Percentiles rank a stretch among this genome's conserved stretches.
These are phyloP conservation scores for Microcebus murinus DNA, from an alignment of 2,113 vertebrate species.

Conservation along the genomic window DNA sequence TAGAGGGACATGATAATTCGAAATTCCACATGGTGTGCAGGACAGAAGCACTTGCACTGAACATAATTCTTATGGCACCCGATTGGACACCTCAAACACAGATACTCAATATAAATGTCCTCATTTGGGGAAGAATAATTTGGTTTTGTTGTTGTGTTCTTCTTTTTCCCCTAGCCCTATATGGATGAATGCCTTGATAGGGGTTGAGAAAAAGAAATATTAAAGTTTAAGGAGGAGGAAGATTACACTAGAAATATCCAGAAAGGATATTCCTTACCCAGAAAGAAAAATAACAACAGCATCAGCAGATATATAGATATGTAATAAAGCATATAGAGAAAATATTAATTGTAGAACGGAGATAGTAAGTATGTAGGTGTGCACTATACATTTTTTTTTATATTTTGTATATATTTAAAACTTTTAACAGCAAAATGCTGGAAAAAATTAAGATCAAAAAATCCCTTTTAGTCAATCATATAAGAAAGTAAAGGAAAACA, in stretches of 20 bases:
- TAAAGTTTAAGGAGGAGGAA: neutral
- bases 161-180: neutral
- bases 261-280: neutral
- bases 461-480: neutral
- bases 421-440: neutral
- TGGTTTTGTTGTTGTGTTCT: neutral
- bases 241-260: neutral
- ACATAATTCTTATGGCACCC: neutral
- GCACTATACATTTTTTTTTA: neutral
- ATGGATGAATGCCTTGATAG: neutral
- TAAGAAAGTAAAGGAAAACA: neutral
- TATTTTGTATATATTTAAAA: neutral
- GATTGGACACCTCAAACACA: neutral
- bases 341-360: neutral
- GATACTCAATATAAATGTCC: neutral
- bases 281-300: neutral
- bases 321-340: neutral
- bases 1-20: neutral
- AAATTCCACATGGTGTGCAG: neutral
- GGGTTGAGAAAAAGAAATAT: neutral
- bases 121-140: neutral
- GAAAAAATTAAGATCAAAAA: neutral
- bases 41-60: neutral
- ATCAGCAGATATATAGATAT: neutral
- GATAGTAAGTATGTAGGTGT: neutral